Base-by-base conservation (phyloP, 2,113 vertebrate species). In the Platysteira castanea region DNA sequence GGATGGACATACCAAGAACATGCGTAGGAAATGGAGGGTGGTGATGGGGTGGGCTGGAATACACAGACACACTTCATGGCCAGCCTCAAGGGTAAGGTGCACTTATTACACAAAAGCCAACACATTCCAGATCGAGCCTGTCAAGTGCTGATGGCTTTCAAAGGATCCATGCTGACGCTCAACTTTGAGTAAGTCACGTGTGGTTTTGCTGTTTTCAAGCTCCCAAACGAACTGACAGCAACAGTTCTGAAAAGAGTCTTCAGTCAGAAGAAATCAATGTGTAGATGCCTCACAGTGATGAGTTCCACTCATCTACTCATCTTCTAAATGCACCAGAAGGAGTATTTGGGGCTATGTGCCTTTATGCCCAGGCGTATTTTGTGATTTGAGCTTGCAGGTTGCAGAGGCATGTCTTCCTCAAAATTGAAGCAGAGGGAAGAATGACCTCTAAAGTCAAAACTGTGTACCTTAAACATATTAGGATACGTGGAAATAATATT, bases 281-380 rank as follows among this genome's bases (percentile, higher is more conserved):
- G 14, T 5, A 31, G 63, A 30, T 47, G 59, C 21, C 30, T 69
- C 30, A 10, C 16, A 35, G 12, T 23, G n/a, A 52, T 3, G 21
- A 69, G 37, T 47, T 87, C 37, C 41, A 6, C 33, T 44, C 42
- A 44, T 18, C 42, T 44, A 44, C 42, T 18, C 42, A 44, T 44
- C 42, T 44, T 44, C 42, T 31, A 46, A 35, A 22, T 18, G 28
- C 33, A 59, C 10, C 39, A 42, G 0, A 0, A 0, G 2, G 6
- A 22, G 23, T 20, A 50, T 35, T 67, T 60, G 30, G n/a, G n/a
- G 60, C 37, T 31, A 2, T 8, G 18, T 26, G 12, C 23, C 30
- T 76, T 87, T 27, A 37, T 15, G 59, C 7, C 30, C 46, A 39
- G n/a, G n/a, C n/a, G n/a, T n/a, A 17, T 64, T 73, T 64, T 81